These are phyloP conservation scores for Metridium senile DNA, from an alignment of 92 coral and sea anemone species.

Conservation along the genomic window DNA sequence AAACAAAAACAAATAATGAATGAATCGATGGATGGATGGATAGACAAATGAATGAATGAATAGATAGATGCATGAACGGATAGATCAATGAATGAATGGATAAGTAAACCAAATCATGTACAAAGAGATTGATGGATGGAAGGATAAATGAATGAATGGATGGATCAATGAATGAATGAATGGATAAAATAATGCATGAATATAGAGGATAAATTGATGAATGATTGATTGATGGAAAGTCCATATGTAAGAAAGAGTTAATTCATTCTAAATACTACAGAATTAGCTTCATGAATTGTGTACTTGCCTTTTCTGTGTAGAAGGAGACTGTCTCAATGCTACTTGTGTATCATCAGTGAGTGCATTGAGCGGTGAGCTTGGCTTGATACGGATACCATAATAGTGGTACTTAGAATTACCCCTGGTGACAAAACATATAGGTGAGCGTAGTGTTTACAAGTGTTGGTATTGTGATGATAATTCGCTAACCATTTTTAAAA, in stretches of 20 bases:
- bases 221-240: too few species aligned
- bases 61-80: neutral
- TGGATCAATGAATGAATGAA: too few species aligned
- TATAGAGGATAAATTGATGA: too few species aligned
- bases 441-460: too few species aligned
- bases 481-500: too few species aligned
- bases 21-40: neutral
- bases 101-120: too few species aligned
- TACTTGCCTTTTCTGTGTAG: constrained; percentile 85
- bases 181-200: neutral
- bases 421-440: constrained; percentile 58
- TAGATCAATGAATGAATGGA: too few species aligned
- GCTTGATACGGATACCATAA: constrained; percentile 97
- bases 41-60: neutral
- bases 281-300: neutral
- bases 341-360: constrained; percentile 95
- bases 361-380: constrained; percentile 94
- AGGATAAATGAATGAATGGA: neutral
- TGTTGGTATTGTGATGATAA: too few species aligned
- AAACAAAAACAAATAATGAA: too few species aligned
- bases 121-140: neutral
- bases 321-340: constrained; percentile 98
- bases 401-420: constrained; percentile 99
- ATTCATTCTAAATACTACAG: neutral
- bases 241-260: neutral